phyloP scores from a whole-genome alignment of 2,113 vertebrate species.

The Pithys albifrons region DNA sequence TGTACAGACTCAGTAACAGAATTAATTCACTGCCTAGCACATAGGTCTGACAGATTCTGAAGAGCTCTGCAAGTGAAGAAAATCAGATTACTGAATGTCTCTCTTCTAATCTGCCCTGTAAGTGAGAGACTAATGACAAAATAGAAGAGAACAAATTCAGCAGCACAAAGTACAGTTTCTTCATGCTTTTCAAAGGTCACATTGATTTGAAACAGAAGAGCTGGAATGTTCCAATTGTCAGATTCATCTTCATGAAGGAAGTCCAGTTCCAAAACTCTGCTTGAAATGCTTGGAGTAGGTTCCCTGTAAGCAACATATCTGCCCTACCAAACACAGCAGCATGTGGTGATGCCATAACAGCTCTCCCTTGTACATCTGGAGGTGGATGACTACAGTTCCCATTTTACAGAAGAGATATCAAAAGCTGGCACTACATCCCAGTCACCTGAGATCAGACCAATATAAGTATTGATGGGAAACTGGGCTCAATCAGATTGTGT shows the following conservation, averaged over 20 bases:
- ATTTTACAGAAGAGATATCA: neutral
- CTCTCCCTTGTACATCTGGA: neutral
- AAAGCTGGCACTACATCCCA: neutral
- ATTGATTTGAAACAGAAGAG: neutral
- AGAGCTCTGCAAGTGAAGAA: neutral
- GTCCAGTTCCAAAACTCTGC: neutral
- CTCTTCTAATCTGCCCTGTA: neutral
- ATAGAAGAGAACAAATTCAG: neutral
- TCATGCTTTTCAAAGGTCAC: neutral
- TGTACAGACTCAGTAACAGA: neutral
- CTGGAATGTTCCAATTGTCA: neutral
- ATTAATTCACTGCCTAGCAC: neutral
- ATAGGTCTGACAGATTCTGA: neutral
- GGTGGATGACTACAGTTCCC: neutral
- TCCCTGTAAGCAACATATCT: neutral
- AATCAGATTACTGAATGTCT: neutral
- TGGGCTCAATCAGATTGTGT: neutral
- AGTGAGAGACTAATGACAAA: neutral
- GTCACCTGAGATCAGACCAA: neutral
- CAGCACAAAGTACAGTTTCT: neutral
- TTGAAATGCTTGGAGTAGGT: neutral
- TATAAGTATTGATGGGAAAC: neutral
- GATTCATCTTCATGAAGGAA: neutral
- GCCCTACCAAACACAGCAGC: neutral
- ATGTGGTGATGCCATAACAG: neutral